Evolutionary conservation across 2,113 vertebrate genomes (phyloP).

Genomic region (Piliocolobus tephrosceles): DNA sequence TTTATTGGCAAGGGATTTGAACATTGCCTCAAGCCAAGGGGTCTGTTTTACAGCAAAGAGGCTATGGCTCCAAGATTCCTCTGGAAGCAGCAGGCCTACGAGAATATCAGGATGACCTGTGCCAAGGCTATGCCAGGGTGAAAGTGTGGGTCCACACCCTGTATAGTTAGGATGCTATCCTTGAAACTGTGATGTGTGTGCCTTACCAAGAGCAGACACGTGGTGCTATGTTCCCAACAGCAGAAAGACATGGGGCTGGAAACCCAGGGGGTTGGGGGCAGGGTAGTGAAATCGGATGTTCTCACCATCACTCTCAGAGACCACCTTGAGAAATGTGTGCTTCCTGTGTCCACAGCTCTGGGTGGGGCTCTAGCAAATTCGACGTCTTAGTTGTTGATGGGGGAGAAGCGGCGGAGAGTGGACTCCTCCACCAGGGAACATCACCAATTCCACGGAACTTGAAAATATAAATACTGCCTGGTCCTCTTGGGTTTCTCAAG

Average conservation of each 20-base stretch:
- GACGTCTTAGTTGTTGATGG: neutral
- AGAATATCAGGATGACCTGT: neutral
- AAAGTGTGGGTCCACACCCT: neutral
- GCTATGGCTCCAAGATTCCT: neutral
- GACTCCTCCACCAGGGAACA: neutral
- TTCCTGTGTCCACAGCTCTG: neutral
- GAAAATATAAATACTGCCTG: neutral
- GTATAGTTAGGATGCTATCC: neutral
- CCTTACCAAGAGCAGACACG: fast-evolving
- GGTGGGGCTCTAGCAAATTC: neutral
- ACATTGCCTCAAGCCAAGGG: neutral
- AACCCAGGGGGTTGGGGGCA: neutral
- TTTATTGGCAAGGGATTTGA: neutral
- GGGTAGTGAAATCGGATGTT: neutral
- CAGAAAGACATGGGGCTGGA: neutral
- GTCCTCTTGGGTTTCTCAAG: neutral
- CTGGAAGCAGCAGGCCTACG: neutral
- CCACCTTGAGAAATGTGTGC: neutral
- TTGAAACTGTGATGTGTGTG: neutral
- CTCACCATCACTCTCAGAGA: neutral
- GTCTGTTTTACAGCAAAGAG: neutral
- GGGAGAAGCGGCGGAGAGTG: neutral
- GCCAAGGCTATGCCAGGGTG: neutral
- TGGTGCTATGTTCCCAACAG: neutral
- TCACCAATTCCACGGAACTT: neutral